A percentile compares a stretch with the other conserved stretches of the same genome.
phyloP scores from a whole-genome alignment of 2,888 invertebrate species.

The Biston betularia region DNA sequence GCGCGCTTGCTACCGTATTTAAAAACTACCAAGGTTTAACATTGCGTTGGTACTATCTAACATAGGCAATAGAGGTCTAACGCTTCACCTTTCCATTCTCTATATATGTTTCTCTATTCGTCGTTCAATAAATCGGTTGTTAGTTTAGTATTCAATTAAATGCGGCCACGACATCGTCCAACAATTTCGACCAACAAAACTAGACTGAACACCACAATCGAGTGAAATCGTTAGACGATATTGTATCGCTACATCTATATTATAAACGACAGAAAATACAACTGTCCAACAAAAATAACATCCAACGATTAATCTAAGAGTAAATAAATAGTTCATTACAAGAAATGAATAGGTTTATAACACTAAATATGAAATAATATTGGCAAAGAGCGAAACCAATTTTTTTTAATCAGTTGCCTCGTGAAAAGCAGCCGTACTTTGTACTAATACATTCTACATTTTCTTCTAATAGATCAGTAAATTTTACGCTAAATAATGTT shows the following conservation, averaged over 20 bases:
- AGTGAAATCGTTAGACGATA: constrained; percentile 19
- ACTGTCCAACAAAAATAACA: constrained; percentile 69
- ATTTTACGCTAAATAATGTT: constrained; percentile 33
- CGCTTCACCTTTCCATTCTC: not conserved
- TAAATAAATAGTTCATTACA: constrained; percentile 66
- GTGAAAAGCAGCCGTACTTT: constrained; percentile 61
- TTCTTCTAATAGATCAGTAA: constrained; percentile 44
- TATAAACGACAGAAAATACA: constrained; percentile 45
- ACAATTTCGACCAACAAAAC: constrained; percentile 1
- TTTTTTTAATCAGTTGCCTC: constrained; percentile 56
- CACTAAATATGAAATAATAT: constrained; percentile 62
- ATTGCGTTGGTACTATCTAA: constrained; percentile 22
- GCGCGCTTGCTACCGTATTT: constrained; percentile 11
- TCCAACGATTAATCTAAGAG: constrained; percentile 72
- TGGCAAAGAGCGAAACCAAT: constrained; percentile 72
- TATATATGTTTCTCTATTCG: not conserved
- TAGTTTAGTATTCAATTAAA: constrained; percentile 27
- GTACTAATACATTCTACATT: constrained; percentile 66
- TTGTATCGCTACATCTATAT: constrained; percentile 20
- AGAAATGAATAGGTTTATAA: constrained; percentile 64
- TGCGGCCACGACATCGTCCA: constrained; percentile 16
- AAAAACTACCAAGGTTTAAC: constrained; percentile 23
- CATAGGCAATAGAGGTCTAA: constrained; percentile 10
- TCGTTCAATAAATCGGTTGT: constrained; percentile 33
- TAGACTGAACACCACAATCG: not conserved